Percentiles rank a stretch among this genome's conserved stretches.
phyloP scores from a whole-genome alignment of 23 tunicate species.

The Ciona savignyi region DNA sequence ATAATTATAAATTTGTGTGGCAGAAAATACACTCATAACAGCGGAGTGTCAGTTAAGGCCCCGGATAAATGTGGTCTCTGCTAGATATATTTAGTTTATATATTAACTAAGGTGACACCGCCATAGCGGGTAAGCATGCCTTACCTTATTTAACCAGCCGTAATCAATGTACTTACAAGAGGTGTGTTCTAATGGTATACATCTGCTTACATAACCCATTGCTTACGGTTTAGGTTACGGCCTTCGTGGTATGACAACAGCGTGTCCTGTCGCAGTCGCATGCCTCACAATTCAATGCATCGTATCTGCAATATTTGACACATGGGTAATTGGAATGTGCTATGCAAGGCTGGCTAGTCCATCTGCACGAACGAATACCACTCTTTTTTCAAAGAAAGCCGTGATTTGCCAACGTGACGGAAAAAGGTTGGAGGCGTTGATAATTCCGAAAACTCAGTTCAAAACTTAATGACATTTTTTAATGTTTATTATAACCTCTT shows the following conservation, averaged over 20 bases:
- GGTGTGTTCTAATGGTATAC: no score
- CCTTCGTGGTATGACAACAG: slow-evolving; percentile 40
- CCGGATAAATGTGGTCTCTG: no score
- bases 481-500: not conserved
- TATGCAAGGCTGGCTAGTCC: slow-evolving; percentile 82
- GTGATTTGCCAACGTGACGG: slow-evolving; percentile 95
- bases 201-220: not conserved
- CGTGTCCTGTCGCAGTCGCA: slow-evolving; percentile 60
- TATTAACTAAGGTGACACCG: no score
- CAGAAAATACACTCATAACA: no score
- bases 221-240: slow-evolving; percentile 68
- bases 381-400: slow-evolving; percentile 75
- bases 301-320: slow-evolving; percentile 87
- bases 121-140: no score
- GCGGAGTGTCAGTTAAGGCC: no score
- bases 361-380: slow-evolving; percentile 65
- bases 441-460: not conserved
- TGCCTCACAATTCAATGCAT: slow-evolving; percentile 71
- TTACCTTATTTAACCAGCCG: no score
- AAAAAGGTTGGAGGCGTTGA: slow-evolving; percentile 36
- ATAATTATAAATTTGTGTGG: no score
- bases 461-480: not conserved
- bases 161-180: no score
- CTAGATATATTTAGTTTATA: no score
- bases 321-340: slow-evolving; percentile 84